Evolutionary conservation across 2,797 vertebrate species (phyloP).

Genomic region (Otolemur crassicaudatus): DNA sequence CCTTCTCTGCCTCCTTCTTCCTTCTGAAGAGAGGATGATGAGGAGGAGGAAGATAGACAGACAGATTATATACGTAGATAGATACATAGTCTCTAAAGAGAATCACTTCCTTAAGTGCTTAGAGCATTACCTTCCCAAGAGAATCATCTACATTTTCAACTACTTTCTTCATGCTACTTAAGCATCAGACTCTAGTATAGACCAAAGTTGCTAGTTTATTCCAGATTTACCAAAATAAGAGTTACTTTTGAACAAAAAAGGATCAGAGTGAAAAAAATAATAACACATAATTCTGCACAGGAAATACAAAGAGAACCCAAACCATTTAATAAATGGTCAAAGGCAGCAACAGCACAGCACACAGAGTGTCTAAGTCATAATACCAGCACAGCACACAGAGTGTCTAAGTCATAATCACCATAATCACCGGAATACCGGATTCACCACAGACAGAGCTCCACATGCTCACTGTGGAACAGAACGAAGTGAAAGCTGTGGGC

Average conservation of each 20-base stretch:
- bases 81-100: background rate
- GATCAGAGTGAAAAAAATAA: background rate
- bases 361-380: rapidly evolving
- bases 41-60: background rate
- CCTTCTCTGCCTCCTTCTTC: background rate
- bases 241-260: background rate
- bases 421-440: rapidly evolving
- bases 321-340: background rate
- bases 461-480: rapidly evolving
- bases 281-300: background rate
- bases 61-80: background rate
- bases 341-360: background rate
- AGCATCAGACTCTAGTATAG: background rate
- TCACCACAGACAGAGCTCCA: rapidly evolving
- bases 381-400: background rate
- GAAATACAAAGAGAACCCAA: background rate
- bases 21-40: background rate
- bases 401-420: rapidly evolving
- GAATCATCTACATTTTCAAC: background rate
- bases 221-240: background rate
- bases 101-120: background rate
- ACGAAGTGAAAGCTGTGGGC: rapidly evolving
- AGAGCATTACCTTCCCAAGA: background rate
- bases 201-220: background rate
- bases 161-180: background rate